phyloP scores from a whole-genome alignment of 2,888 invertebrate species.

The Theretra japonica region DNA sequence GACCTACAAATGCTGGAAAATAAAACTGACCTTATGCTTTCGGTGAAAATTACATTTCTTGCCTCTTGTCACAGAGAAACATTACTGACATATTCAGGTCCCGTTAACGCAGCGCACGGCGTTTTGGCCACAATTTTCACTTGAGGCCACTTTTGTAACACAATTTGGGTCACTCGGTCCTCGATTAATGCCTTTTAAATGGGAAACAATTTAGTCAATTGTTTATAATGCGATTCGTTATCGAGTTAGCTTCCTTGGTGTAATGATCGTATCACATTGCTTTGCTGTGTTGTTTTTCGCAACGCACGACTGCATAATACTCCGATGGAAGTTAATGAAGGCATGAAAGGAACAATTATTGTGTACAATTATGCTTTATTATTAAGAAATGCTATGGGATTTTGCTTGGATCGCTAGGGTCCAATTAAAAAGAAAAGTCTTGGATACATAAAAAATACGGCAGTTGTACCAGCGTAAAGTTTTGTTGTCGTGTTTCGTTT shows the following conservation, averaged over 20 bases:
- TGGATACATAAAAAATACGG: too few species aligned
- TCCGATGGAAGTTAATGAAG: background rate
- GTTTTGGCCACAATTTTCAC: slow-evolving; percentile 9
- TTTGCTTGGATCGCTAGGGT: too few species aligned
- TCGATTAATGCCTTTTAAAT: slow-evolving; percentile 50
- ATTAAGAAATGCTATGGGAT: background rate
- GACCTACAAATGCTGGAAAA: too few species aligned
- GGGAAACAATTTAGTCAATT: slow-evolving; percentile 44
- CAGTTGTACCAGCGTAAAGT: too few species aligned
- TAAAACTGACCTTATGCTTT: background rate
- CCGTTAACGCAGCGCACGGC: slow-evolving; percentile 16
- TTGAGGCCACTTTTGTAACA: slow-evolving; percentile 20
- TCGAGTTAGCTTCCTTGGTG: slow-evolving; percentile 41
- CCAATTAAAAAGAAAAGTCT: too few species aligned
- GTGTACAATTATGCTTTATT: too few species aligned
- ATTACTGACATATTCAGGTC: background rate
- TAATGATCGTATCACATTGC: slow-evolving; percentile 37
- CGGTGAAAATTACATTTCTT: slow-evolving; percentile 5
- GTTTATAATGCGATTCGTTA: slow-evolving; percentile 35
- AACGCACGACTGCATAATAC: background rate
- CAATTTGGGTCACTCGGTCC: slow-evolving; percentile 44
- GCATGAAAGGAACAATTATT: too few species aligned
- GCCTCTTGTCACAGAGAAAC: background rate
- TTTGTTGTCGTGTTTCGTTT: too few species aligned
- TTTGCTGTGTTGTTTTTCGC: slow-evolving; percentile 1